Evolutionary conservation across 2,888 invertebrate genomes (phyloP).

Genomic region (Calliopum simillimum): DNA sequence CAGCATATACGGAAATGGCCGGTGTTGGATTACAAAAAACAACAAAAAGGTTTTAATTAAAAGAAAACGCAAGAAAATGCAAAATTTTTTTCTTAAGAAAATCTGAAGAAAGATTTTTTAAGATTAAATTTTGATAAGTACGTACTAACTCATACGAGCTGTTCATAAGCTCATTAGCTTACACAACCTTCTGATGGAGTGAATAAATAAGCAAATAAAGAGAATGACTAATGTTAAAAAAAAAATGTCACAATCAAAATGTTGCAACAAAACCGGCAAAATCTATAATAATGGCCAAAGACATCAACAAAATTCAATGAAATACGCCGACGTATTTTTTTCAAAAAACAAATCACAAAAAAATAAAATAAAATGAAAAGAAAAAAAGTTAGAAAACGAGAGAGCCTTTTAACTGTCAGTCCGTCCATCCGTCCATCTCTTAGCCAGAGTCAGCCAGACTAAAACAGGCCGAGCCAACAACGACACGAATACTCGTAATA

Average conservation of each 20-base stretch:
- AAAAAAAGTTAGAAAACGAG: neutral
- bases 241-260: too few relatives aligned
- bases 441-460: neutral
- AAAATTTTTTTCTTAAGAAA: too few relatives aligned
- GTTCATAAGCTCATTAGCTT: too few relatives aligned
- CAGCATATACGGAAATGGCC: conserved; percentile 16
- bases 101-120: too few relatives aligned
- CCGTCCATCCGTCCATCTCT: neutral
- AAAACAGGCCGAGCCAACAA: conserved; percentile 18
- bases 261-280: neutral
- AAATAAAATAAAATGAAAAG: neutral
- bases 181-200: too few relatives aligned
- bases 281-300: conserved; percentile 5
- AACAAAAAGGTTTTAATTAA: too few relatives aligned
- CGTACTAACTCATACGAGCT: too few relatives aligned
- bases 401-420: neutral
- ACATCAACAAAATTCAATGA: conserved; percentile 6
- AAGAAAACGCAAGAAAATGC: too few relatives aligned
- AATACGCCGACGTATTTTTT: neutral
- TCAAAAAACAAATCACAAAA: neutral
- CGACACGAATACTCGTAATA: conserved; percentile 11
- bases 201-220: too few relatives aligned
- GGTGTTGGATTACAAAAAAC: conserved; percentile 16
- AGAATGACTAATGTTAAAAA: too few relatives aligned
- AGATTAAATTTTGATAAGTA: too few relatives aligned